phyloP scores from a whole-genome alignment of 2,113 vertebrate genomes.

The Salvelinus namaycush region DNA sequence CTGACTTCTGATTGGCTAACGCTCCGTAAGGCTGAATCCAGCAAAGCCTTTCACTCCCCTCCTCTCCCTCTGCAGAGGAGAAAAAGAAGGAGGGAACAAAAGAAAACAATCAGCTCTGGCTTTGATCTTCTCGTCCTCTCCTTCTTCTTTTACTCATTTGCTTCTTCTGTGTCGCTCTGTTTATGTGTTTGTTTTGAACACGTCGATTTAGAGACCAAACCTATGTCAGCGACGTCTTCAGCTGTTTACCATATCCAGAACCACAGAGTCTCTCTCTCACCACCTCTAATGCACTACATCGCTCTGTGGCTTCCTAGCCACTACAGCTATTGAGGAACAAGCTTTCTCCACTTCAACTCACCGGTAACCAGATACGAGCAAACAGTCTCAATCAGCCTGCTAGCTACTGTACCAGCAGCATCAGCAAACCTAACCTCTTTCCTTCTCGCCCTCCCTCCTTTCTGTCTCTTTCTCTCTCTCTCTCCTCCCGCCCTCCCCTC shows the following conservation, averaged over 20 bases:
- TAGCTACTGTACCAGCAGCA: not conserved
- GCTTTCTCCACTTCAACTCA: not conserved
- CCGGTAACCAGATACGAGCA: not conserved
- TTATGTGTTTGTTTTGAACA: not conserved
- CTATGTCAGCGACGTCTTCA: not conserved
- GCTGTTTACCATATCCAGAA: not conserved
- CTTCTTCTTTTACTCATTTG: not conserved
- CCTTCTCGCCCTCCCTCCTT: not conserved
- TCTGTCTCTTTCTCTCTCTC: conserved; percentile 9
- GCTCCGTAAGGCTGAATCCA: conserved; percentile 30
- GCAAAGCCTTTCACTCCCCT: conserved; percentile 4
- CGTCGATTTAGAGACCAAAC: not conserved
- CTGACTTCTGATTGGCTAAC: conserved; percentile 52
- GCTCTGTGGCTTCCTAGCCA: no score
- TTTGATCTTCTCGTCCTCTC: conserved; percentile 15
- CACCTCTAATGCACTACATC: not conserved
- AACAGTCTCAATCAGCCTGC: not conserved
- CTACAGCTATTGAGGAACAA: not conserved
- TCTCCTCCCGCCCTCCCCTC: conserved; percentile 7
- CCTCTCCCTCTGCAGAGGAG: conserved; percentile 25
- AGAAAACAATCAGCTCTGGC: conserved; percentile 5
- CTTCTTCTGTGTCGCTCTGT: not conserved
- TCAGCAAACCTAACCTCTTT: not conserved
- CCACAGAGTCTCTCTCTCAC: not conserved
- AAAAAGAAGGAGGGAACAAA: conserved; percentile 28